These are phyloP conservation scores for Dipodomys spectabilis DNA, from an alignment of 2,113 vertebrate genomes.

Conservation along the genomic window DNA sequence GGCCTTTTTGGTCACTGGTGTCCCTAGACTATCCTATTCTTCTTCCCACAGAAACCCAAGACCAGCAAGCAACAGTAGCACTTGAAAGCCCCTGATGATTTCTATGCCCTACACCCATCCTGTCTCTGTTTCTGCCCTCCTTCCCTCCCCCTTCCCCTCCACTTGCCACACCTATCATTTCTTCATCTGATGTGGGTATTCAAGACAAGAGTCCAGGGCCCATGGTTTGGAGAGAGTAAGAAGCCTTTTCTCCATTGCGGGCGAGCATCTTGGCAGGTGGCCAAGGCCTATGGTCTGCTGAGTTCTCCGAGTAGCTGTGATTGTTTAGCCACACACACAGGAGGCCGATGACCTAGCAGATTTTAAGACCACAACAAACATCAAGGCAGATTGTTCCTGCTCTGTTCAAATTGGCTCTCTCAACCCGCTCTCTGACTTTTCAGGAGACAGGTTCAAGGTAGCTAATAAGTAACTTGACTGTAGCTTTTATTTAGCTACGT, in stretches of 20 bases:
- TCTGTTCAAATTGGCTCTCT: constrained; percentile 15
- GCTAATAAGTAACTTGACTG: constrained; percentile 78
- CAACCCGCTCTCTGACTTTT: constrained; percentile 10
- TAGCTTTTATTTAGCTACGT: constrained; percentile 78
- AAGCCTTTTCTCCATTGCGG: neutral
- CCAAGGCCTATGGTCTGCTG: accelerated
- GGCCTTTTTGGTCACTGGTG: neutral
- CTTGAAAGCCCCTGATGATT: neutral
- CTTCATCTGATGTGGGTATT: neutral
- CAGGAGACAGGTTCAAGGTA: constrained; percentile 66
- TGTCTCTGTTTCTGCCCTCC: neutral
- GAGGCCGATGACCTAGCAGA: neutral
- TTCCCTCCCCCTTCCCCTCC: too few relatives aligned
- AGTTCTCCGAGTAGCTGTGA: neutral
- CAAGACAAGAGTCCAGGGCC: neutral
- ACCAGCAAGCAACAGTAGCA: neutral
- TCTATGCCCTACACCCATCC: neutral
- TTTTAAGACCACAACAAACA: constrained; percentile 7
- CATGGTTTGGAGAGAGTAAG: neutral
- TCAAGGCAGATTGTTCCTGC: neutral
- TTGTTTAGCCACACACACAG: neutral
- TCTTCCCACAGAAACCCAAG: neutral
- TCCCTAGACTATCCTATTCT: neutral
- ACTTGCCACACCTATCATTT: neutral
- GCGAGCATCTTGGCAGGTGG: neutral